A percentile compares a stretch with the other conserved stretches of the same genome.
Evolutionary conservation across 2,113 vertebrate genomes (phyloP).

Genomic region (Anguilla rostrata): DNA sequence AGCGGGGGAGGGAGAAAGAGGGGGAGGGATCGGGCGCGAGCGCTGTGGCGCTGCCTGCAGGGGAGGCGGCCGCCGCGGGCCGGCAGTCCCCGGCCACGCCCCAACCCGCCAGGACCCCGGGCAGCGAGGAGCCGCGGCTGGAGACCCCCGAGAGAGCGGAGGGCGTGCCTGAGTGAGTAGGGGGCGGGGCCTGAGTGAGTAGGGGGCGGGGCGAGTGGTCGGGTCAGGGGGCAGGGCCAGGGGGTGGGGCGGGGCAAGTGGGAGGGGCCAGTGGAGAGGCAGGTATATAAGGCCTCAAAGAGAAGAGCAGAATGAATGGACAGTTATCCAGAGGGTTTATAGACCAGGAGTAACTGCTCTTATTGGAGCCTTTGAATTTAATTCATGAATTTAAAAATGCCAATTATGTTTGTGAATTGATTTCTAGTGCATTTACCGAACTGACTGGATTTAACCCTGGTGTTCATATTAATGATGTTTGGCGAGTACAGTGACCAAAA

Average conservation of each 20-base stretch:
- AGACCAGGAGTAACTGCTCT: no score
- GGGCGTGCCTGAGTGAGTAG: slow-evolving; percentile 24
- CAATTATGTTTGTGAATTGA: no score
- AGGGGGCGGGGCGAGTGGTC: no score
- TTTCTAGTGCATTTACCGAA: no score
- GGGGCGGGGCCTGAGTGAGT: slow-evolving; percentile 16
- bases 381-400: no score
- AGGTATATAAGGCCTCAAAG: slow-evolving; percentile 4
- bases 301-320: background rate
- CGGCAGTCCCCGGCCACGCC: slow-evolving; percentile 61
- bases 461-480: no score
- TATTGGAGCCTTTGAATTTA: no score
- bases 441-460: no score
- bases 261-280: background rate
- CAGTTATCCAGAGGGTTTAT: no score
- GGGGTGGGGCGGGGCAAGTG: background rate
- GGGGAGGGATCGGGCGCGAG: slow-evolving; percentile 6
- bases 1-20: slow-evolving; percentile 30
- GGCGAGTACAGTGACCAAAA: no score
- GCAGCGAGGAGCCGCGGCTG: slow-evolving; percentile 58
- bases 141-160: slow-evolving; percentile 44
- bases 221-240: background rate
- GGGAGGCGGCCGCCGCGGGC: slow-evolving; percentile 42
- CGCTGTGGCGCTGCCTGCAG: background rate
- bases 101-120: slow-evolving; percentile 68